A percentile compares a stretch with the other conserved stretches of the same genome.
Evolutionary conservation across 2,113 vertebrate species (phyloP).

Genomic region (Trematocara zebra): DNA sequence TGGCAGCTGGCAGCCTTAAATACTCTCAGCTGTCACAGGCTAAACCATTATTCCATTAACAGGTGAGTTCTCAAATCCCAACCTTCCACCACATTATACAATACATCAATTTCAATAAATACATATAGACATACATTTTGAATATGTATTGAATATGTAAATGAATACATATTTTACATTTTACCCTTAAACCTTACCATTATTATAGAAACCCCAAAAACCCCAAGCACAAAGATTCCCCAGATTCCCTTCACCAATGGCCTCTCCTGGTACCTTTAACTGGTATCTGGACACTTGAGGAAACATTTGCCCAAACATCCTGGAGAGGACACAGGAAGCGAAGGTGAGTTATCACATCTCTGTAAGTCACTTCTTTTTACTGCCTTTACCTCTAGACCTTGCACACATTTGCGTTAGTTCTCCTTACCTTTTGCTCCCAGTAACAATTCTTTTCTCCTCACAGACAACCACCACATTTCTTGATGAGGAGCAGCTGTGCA

Average conservation of each 20-base stretch:
- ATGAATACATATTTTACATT: neutral
- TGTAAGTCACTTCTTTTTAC: rapidly evolving
- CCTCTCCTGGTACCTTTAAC: neutral
- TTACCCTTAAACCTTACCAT: neutral
- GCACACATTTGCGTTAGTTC: neutral
- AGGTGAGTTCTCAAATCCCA: neutral
- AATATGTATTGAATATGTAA: neutral
- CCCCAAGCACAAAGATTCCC: neutral
- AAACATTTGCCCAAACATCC: neutral
- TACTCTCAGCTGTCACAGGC: neutral
- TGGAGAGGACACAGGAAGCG: neutral
- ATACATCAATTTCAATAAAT: neutral
- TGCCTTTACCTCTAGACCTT: neutral
- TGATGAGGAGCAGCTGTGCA: neutral
- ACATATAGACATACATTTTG: neutral
- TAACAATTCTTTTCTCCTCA: neutral
- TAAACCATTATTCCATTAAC: neutral
- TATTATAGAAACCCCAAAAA: neutral
- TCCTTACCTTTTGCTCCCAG: neutral
- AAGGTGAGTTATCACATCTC: neutral
- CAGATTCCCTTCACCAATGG: neutral
- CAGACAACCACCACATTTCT: neutral
- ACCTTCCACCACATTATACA: neutral
- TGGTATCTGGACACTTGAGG: neutral
- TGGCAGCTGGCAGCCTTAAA: neutral